Evolutionary conservation across 2,113 vertebrate genomes (phyloP), one percentile per base, ranked within the genome.

Genomic region (Dromiciops gliroides): DNA sequence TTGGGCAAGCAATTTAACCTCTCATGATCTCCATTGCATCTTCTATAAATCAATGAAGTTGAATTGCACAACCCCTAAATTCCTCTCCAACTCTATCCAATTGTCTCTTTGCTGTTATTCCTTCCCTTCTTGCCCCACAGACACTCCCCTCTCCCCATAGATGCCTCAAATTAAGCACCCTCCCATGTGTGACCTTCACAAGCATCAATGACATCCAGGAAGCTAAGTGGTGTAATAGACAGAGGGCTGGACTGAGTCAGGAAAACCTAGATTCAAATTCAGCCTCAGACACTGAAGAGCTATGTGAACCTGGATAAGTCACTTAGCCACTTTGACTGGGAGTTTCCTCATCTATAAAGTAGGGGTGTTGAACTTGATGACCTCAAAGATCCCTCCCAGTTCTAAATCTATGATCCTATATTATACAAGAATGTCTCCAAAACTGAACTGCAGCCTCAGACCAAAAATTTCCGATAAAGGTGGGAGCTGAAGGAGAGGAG

Each of bases 141-240:
- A n/a, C 0, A 22, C 6, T 22, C 37, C 37, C 67, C 19, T 22
- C 37, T n/a, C 67, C 0, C 92, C 93, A 95, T 67, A 19, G 48
- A 44, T 48, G 44, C 3, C 89, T 44, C 51, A 52, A 1, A 0
- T 49, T 48, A 90, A 67, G 1, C 0, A 0, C 47, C 83, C 50
- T 11, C 90, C 44, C 92, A n/a, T 22, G 1, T 83, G 19, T 44
- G 37, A 67, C 37, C 31, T 75, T 16, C 14, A n/a, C 4, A 75
- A 19, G 37, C 56, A 60, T 60, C 56, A 60, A 12, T 24, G 23
- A 52, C 23, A 56, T n/a, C 37, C 37, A 75, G 37, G 37, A 14
- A n/a, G 12, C 12, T n/a, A 75, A 75, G 60, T n/a, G 1, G 37
- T 75, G 16, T 14, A 75, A n/a, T 75, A 16, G 37, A n/a, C 60